Base-by-base conservation (phyloP, 2,113 vertebrate genomes). In the Oncorhynchus gorbuscha region DNA sequence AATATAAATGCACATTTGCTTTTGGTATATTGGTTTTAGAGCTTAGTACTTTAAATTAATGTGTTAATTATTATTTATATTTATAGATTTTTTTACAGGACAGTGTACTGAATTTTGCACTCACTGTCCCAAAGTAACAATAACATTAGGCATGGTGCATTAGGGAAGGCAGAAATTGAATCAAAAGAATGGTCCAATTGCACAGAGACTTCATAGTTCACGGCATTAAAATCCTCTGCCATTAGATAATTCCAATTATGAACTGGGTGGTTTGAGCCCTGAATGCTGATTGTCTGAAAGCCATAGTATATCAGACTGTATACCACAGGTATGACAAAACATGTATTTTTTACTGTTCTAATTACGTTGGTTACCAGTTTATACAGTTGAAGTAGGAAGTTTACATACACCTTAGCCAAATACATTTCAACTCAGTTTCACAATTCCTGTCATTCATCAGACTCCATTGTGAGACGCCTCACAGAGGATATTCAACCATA, bases 11-110 rank as follows among this genome's bases (percentile, higher is more conserved):
- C 74, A 86, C 83, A 67, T 79, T 30, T 78, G 79, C 74, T 93
- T 94, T 93, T 92, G 93, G 90, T 92, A 86, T 84, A 87, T 86
- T 73, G 87, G 86, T 79, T 86, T 80, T 65, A 76, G 70, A 86
- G 85, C 71, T 51, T 7, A 85, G 74, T 35, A 69, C 73, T 72
- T 62, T 73, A 81, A 73, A 39, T 18, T 20, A 69, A 79, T 68
- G 62, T n/a, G 69, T 78, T 76, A 9, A 45, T 45, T 45, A 45
- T 45, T 45, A 45, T 45, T 39, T 39, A 2, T 18, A 49, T 64
- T 2, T 26, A 2, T 26, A 24, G 1, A 69, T 73, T 26, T 76
- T 59, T 65, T 49, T 65, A 79, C 45, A 78, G 1, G 48, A 79
- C 72, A 81, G 74, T 74, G 83, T 28, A 77, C 45, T 83, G 72